Conservation (phyloP, 2,113 vertebrate genomes). For the Ailuropoda melanoleuca region DNA sequence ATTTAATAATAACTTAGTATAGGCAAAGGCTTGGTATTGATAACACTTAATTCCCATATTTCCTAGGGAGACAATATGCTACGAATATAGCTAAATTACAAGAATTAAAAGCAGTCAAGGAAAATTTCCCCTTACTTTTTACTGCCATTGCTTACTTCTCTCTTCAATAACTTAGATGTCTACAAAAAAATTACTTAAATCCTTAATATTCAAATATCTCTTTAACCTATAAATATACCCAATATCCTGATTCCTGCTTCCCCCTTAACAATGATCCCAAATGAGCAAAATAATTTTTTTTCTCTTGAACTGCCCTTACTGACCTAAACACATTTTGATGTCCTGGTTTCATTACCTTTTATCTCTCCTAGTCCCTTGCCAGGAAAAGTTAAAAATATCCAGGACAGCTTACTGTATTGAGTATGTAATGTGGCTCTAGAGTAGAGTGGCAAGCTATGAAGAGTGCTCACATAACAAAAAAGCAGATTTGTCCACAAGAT, state of each 20-base stretch:
- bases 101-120: neutral
- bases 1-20: neutral
- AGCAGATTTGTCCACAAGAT: neutral
- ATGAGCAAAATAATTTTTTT: neutral
- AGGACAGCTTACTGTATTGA: neutral
- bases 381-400: neutral
- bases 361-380: neutral
- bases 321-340: neutral
- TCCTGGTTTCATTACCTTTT: conserved; percentile 57
- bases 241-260: neutral
- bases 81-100: neutral
- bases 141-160: neutral
- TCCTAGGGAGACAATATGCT: neutral
- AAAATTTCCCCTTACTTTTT: neutral
- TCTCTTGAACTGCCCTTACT: neutral
- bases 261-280: neutral
- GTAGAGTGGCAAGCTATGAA: neutral
- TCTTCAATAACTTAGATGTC: neutral
- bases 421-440: neutral
- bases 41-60: neutral
- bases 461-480: neutral
- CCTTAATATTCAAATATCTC: conserved; percentile 16
- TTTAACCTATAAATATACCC: neutral
- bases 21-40: neutral
- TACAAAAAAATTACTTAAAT: neutral